A percentile compares a stretch with the other conserved stretches of the same genome.
Conservation (phyloP, 2,888 invertebrate genomes). For the Anarsia innoxiella region DNA sequence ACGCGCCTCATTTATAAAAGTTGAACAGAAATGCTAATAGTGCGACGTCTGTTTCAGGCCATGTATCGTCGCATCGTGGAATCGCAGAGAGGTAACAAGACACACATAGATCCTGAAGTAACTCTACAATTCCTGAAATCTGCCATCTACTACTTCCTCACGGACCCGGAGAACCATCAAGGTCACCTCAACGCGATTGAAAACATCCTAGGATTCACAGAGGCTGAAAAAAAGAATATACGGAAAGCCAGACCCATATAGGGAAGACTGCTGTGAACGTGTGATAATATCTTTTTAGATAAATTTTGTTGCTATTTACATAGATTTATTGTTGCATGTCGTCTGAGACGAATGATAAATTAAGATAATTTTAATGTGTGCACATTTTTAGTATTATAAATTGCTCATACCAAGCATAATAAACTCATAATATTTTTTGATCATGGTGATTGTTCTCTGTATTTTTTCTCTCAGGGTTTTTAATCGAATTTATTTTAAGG, state of each 20-base stretch:
- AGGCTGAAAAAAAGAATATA: slow-evolving; percentile 86
- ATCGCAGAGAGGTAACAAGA: slow-evolving; percentile 81
- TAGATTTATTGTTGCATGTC: slow-evolving; percentile 43
- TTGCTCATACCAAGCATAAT: slow-evolving; percentile 19
- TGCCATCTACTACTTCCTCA: slow-evolving; percentile 93
- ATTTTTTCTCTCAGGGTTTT: slow-evolving; percentile 29
- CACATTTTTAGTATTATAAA: slow-evolving; percentile 26
- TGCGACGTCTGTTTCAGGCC: slow-evolving; percentile 77
- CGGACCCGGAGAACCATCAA: slow-evolving; percentile 91
- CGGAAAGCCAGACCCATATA: slow-evolving; percentile 78
- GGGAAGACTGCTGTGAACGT: slow-evolving; percentile 55
- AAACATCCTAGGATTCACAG: slow-evolving; percentile 92
- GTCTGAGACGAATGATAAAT: slow-evolving; percentile 28
- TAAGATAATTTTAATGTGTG: slow-evolving; percentile 21
- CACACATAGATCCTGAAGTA: slow-evolving; percentile 90
- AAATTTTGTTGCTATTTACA: slow-evolving; percentile 34
- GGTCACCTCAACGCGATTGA: slow-evolving; percentile 93
- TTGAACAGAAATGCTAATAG: no score
- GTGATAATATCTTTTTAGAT: slow-evolving; percentile 49
- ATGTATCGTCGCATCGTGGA: slow-evolving; percentile 90
- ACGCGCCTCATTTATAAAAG: no score
- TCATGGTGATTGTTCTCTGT: slow-evolving; percentile 40
- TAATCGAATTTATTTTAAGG: slow-evolving; percentile 45
- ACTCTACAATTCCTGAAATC: slow-evolving; percentile 94
- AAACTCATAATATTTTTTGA: slow-evolving; percentile 23